Base-by-base conservation (phyloP, 2,888 invertebrate genomes). In the Pollenia labialis region DNA sequence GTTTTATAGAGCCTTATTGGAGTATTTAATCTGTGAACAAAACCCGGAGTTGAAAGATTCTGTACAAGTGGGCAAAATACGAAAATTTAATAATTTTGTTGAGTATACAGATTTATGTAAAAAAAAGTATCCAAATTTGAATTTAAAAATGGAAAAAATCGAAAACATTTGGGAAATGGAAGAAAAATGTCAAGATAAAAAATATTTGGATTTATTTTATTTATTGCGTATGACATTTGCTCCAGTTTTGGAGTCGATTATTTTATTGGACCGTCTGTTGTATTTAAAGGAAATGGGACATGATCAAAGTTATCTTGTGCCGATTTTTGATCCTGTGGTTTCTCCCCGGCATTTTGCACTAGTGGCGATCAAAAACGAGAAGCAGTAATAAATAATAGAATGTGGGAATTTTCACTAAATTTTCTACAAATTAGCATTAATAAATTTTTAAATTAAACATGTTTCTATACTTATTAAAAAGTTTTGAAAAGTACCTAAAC, bases 241-340 rank as follows among this genome's bases (percentile, higher is more conserved):
- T 0, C 97, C 97, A 18, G 95, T 97, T 23, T 94, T 98, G 18
- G 98, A 98, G 92, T 95, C 95, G 89, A 94, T 97, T 4, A 96
- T 98, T 90, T 94, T 98, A 84, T 94, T 98, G 77, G 98, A 99
- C 93, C 95, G 98, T 89, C 92, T 97, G 58, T 94, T 97, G 89
- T 98, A 94, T 94, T 94, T 98, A 46, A 93, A 95, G 84, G 97
- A 97, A 91, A 94, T 94, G 89, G 94, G 94, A 3, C 94, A 94
- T 90, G 90, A 94, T 10, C 93, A 94, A 86, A 95, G 95, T 18
- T 95, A 94, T 93, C 92, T 98, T 83, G 95, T 97, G 40, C 95
- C 96, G 90, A 93, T 98, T 85, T 98, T 98, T 93, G 96, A 98
- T 94, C 96, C 97, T 8, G 94, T 96, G 0, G 93, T 96, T 83